Evolutionary conservation across 2,797 vertebrate species (phyloP), one percentile per base, ranked within the genome.

Genomic region (Myotis pilosus): DNA sequence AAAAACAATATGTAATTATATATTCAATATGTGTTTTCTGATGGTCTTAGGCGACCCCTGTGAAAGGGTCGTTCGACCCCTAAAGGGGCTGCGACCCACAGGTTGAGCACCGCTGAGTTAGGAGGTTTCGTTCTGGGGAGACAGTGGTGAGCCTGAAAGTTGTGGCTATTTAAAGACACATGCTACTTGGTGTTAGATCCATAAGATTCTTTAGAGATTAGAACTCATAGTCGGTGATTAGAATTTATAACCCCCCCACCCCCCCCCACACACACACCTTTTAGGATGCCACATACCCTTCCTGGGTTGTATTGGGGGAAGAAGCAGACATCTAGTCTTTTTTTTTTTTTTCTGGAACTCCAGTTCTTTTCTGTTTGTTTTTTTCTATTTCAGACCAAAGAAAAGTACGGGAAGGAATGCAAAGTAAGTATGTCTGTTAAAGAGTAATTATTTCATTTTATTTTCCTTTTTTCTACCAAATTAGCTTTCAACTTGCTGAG

Each of bases 381-480:
- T 82, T 87, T 96, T 97, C 11, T 96, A 36, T 97, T 97, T 97
- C 99, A 99, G 99, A 99, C 99, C 97, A 99, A 99, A 98, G 99
- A 99, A 98, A 99, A 99, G 95, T 99, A 99, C 87, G 99, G 99
- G 66, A 99, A 99, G 98, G 99, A 99, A 98, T 99, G 99, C 98
- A 99, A 99, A 99, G 99, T 99, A 98, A 89, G 98, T 96, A 74
- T 89, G 2, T 53, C 83, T 85, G 8, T 96, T 94, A 87, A 93
- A 87, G 89, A 92, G 36, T 80, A 57, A 76, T 57, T 68, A 33
- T 89, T 68, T 86, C 4, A 47, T 81, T 84, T 84, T 33, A 47
- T 68, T 66, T 94, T 66, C 51, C 38, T 85, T 87, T 94, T 85
- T 15, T 89, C 47, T 92, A 55, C 30, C 33, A 92, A 57, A 38